A percentile compares a stretch with the other conserved stretches of the same genome.
Evolutionary conservation across 2,888 invertebrate genomes (phyloP).

Genomic region (Sylvicola fuscatus): DNA sequence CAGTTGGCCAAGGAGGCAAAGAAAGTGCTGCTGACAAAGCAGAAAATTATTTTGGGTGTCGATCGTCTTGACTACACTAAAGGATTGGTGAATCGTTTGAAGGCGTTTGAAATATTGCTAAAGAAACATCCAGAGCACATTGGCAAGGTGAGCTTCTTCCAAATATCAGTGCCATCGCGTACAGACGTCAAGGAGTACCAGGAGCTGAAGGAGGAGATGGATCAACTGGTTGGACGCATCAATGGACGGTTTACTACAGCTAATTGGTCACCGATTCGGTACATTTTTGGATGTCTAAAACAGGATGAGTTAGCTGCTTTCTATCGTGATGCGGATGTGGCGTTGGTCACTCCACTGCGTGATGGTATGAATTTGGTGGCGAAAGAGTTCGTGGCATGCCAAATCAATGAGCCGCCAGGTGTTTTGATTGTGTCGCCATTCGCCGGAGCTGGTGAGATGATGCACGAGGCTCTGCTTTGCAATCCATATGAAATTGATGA

Average conservation of each 20-base stretch:
- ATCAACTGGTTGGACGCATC: constrained; percentile 65
- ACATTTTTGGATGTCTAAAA: constrained; percentile 73
- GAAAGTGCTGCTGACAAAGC: constrained; percentile 45
- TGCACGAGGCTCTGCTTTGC: constrained; percentile 79
- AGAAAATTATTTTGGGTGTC: constrained; percentile 69
- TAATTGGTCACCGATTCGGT: constrained; percentile 76
- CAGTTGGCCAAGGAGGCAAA: constrained; percentile 51
- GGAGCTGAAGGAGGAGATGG: constrained; percentile 77
- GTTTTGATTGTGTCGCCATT: constrained; percentile 78
- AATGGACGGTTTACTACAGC: constrained; percentile 79
- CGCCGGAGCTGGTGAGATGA: constrained; percentile 82
- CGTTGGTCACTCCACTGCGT: constrained; percentile 66
- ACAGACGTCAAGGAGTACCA: constrained; percentile 82
- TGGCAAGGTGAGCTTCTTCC: constrained; percentile 59
- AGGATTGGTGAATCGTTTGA: constrained; percentile 63
- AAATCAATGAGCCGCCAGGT: constrained; percentile 68
- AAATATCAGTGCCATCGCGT: constrained; percentile 73
- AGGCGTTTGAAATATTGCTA: constrained; percentile 62
- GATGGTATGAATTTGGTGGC: constrained; percentile 88
- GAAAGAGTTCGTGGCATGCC: constrained; percentile 83
- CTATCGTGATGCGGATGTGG: constrained; percentile 71
- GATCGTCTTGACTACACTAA: constrained; percentile 83
- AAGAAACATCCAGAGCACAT: constrained; percentile 71
- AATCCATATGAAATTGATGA: constrained; percentile 79
- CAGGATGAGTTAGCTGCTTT: constrained; percentile 73